phyloP scores from a whole-genome alignment of 2,888 invertebrate genomes.

The Hirtodrosophila trivittata region DNA sequence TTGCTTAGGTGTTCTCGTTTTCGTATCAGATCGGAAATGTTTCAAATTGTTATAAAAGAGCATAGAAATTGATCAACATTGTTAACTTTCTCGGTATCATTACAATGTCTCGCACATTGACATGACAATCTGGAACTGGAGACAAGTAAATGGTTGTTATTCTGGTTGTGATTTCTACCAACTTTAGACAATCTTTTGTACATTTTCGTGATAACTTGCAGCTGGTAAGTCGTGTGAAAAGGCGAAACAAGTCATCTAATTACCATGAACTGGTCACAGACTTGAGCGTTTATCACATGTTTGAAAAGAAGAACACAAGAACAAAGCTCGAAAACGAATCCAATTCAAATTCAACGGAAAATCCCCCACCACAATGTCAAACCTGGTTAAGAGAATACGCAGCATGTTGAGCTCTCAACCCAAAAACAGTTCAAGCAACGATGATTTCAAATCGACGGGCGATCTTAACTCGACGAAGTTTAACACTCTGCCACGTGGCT shows the following conservation, averaged over 20 bases:
- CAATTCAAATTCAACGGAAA: conserved; percentile 29
- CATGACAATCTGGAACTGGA: conserved; percentile 40
- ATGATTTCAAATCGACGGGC: conserved; percentile 5
- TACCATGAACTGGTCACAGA: conserved; percentile 68
- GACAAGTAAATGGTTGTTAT: conserved; percentile 23
- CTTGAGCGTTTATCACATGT: conserved; percentile 9
- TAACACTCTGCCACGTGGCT: conserved; percentile 45
- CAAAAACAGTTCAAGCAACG: conserved; percentile 29
- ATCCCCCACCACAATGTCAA: conserved; percentile 53
- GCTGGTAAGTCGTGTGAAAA: conserved; percentile 57
- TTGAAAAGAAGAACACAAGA: not conserved
- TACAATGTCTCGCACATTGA: conserved; percentile 28
- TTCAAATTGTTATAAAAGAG: conserved; percentile 6
- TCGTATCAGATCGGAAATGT: conserved; percentile 42
- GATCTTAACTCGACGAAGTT: conserved; percentile 23
- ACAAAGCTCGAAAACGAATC: conserved; percentile 23
- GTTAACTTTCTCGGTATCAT: conserved; percentile 40
- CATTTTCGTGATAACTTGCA: conserved; percentile 64
- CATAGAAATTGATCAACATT: conserved; percentile 31
- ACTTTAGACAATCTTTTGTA: conserved; percentile 18
- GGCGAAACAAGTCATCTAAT: conserved; percentile 55
- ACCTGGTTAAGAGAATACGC: conserved; percentile 64
- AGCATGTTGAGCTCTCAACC: conserved; percentile 56
- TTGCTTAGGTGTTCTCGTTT: conserved; percentile 16
- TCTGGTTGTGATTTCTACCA: not conserved